These are phyloP conservation scores for Oxygymnocypris stewartii DNA, from an alignment of 2,113 vertebrate genomes.

Conservation along the genomic window DNA sequence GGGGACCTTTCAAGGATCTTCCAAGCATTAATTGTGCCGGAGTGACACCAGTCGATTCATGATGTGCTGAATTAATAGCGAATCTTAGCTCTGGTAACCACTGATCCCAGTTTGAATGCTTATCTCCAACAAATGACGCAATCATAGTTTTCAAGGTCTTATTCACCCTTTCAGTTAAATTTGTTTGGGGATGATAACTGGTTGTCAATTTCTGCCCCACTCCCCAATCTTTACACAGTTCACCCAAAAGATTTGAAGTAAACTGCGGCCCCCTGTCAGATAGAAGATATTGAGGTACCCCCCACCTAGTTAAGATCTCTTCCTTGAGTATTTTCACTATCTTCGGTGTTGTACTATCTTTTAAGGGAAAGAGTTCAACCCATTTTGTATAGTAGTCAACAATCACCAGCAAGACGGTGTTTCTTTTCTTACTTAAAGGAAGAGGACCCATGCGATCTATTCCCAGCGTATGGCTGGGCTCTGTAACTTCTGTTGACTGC, in stretches of 20 bases:
- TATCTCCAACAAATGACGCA: too few relatives aligned
- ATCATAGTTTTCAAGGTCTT: too few relatives aligned
- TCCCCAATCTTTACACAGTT: background rate
- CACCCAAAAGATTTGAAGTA: background rate
- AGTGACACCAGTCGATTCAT: too few relatives aligned
- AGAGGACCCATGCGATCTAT: background rate
- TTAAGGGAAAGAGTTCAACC: background rate
- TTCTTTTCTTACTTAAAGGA: background rate
- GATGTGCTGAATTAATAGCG: too few relatives aligned
- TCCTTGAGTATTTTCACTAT: background rate
- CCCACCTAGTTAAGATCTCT: background rate
- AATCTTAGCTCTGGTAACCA: too few relatives aligned
- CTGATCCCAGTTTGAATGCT: too few relatives aligned
- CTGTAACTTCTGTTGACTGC: background rate
- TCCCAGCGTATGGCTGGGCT: background rate
- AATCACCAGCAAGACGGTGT: background rate
- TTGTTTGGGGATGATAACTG: background rate
- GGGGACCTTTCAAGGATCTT: too few relatives aligned
- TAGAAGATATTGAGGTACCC: background rate
- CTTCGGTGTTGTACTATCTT: background rate
- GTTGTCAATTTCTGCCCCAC: background rate
- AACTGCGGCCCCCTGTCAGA: background rate
- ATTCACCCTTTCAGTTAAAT: background rate
- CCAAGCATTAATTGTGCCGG: too few relatives aligned
- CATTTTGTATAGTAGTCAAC: background rate